A percentile compares a stretch with the other conserved stretches of the same genome.
These are phyloP conservation scores for Hetaerina americana DNA, from an alignment of 1,140 invertebrate genomes.

Conservation along the genomic window DNA sequence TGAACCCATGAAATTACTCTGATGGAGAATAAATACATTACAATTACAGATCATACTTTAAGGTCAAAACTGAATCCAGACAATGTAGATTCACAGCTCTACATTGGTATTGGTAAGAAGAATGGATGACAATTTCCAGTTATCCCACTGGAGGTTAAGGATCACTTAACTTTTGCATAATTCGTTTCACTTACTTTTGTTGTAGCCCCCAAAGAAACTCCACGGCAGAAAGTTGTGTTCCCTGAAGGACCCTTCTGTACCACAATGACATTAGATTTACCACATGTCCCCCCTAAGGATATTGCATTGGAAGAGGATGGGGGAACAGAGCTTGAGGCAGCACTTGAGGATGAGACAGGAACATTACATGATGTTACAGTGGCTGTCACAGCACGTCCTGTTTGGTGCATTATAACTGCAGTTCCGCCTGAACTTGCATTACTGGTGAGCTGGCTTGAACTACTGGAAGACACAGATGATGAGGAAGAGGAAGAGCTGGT, in stretches of 20 bases:
- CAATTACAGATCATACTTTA: too few species aligned
- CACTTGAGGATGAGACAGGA: background rate
- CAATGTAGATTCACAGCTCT: too few species aligned
- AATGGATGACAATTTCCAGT: too few species aligned
- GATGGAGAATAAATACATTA: too few species aligned
- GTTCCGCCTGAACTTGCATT: background rate
- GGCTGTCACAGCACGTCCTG: constrained; percentile 2
- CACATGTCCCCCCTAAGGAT: background rate
- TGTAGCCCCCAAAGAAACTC: constrained; percentile 11
- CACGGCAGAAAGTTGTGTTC: constrained; percentile 28
- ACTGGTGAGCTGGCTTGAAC: background rate
- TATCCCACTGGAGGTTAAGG: too few species aligned
- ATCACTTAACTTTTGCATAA: background rate
- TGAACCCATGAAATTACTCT: too few species aligned
- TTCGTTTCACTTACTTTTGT: background rate
- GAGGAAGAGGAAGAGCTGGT: background rate
- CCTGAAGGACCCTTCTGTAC: constrained; percentile 27
- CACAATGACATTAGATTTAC: constrained; percentile 28
- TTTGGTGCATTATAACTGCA: background rate
- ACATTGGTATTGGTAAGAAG: too few species aligned
- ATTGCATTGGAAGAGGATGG: background rate
- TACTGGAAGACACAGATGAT: background rate
- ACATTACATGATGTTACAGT: background rate
- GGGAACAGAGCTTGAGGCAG: background rate
- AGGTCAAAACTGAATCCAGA: too few species aligned